Base-by-base conservation (phyloP, 2,797 vertebrate species). In the Crocidura indochinensis region DNA sequence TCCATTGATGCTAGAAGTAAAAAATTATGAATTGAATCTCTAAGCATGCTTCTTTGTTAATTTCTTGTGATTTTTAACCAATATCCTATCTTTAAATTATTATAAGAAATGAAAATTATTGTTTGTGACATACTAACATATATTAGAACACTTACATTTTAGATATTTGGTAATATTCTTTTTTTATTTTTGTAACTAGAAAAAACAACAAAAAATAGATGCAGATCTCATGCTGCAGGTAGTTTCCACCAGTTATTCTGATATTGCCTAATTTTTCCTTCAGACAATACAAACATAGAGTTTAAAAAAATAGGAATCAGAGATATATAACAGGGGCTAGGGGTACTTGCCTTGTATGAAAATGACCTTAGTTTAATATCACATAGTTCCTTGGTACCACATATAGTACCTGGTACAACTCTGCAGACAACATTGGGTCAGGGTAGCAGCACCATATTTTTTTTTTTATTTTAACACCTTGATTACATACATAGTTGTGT, bases 101-200 rank as follows among this genome's bases (percentile, higher is more conserved):
- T 53, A 53, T 38, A 38, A 38, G 17, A 53, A 14, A 4, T 53
- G 17, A 14, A 53, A 53, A 53, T 53, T 53, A 17, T 53, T 53
- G 17, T 12, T 53, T 71, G 5, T 20, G 24, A n/a, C 7, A 89
- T 56, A 17, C 14, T 3, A 60, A 7, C 12, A 60, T 12, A 68
- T 1, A 65, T 8, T 72, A 67, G 49, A 67, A 29, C 6, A 38
- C 12, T 29, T 3, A 38, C 24, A 12, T 84, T 68, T 67, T 65
- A 77, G 87, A 11, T 31, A 82, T 10, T 46, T n/a, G 20, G 31
- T 9, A 29, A 65, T 65, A 49, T 68, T 60, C 62, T 24, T 38
- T 74, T 15, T 91, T 86, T 65, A 78, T 71, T 78, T 38, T 49
- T 29, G 17, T 73, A n/a, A 90, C 3, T 53, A 78, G 19, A 87